Percentiles rank a stretch among this genome's conserved stretches.
These are phyloP conservation scores for Bettongia penicillata DNA, from an alignment of 2,113 vertebrate species.

Conservation along the genomic window DNA sequence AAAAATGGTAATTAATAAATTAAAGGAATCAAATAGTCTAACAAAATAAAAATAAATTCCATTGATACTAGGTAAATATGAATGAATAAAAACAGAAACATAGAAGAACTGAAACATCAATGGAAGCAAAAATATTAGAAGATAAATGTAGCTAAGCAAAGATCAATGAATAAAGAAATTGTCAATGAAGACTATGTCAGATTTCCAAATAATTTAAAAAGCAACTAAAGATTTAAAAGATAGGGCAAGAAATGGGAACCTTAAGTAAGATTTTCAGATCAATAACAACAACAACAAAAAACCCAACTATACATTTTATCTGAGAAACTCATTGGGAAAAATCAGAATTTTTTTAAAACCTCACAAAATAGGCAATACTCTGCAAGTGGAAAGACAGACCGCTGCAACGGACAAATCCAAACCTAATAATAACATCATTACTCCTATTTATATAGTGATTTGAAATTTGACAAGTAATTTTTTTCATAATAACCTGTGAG, in stretches of 20 bases:
- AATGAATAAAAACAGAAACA: neutral
- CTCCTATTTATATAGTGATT: neutral
- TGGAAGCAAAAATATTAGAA: neutral
- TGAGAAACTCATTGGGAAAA: neutral
- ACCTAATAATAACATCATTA: neutral
- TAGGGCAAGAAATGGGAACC: neutral
- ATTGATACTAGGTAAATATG: neutral
- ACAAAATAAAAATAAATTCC: neutral
- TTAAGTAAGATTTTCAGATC: neutral
- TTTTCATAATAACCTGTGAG: neutral
- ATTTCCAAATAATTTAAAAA: neutral
- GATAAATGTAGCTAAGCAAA: neutral
- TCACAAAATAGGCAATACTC: neutral
- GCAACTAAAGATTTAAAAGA: neutral
- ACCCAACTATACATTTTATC: neutral
- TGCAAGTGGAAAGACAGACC: neutral
- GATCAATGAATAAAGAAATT: neutral
- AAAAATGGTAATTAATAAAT: neutral
- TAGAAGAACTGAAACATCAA: neutral
- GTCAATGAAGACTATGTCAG: neutral
- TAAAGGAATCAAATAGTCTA: neutral
- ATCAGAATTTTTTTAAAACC: neutral
- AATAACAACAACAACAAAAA: neutral
- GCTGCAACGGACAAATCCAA: neutral
- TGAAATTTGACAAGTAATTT: neutral